These are phyloP conservation scores for Thecocarcelia acutangulata DNA, from an alignment of 2,888 invertebrate genomes.

Conservation along the genomic window DNA sequence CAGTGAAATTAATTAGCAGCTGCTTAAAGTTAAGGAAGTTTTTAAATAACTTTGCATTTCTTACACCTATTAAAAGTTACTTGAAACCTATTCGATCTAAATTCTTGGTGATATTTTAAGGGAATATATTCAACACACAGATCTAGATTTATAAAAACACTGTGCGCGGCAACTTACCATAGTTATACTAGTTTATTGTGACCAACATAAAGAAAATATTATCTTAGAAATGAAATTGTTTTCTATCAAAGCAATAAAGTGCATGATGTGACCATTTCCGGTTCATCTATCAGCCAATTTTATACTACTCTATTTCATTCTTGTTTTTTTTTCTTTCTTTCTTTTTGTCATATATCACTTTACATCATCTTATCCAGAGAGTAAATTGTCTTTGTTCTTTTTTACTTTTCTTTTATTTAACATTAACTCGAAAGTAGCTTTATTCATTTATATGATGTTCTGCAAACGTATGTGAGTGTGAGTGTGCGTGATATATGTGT, in stretches of 20 bases:
- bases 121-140: too few species aligned
- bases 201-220: background rate
- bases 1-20: too few species aligned
- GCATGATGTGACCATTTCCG: slow-evolving; percentile 57
- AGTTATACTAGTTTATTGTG: too few species aligned
- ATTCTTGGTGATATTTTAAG: too few species aligned
- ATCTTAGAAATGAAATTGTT: background rate
- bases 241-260: slow-evolving; percentile 37
- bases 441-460: background rate
- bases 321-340: background rate
- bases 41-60: too few species aligned
- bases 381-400: background rate
- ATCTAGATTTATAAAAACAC: too few species aligned
- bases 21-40: too few species aligned
- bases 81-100: too few species aligned
- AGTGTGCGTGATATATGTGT: background rate
- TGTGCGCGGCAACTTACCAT: too few species aligned
- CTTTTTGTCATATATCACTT: background rate
- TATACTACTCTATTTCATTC: too few species aligned
- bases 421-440: slow-evolving; percentile 1
- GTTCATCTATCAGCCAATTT: slow-evolving; percentile 38
- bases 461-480: background rate
- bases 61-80: too few species aligned
- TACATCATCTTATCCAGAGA: slow-evolving; percentile 17
- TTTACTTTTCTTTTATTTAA: slow-evolving; percentile 3